A percentile compares a stretch with the other conserved stretches of the same genome.
Evolutionary conservation across 2,113 vertebrate species (phyloP).

Genomic region (Eretmochelys imbricata): DNA sequence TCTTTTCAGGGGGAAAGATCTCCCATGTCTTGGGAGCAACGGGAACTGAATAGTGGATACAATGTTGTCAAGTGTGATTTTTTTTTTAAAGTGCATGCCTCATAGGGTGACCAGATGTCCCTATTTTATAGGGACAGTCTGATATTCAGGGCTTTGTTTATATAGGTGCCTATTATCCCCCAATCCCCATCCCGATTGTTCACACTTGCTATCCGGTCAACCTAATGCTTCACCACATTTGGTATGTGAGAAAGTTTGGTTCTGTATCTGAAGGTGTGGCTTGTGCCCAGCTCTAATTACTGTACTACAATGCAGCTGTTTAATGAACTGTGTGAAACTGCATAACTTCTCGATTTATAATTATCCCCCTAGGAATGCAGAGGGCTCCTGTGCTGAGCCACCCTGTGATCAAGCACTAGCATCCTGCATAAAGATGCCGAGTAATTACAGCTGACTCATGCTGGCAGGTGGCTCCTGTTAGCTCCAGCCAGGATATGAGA

Average conservation of each 20-base stretch:
- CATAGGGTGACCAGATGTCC: neutral
- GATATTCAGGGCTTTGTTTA: neutral
- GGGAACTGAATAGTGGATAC: rapidly evolving
- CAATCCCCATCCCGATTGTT: neutral
- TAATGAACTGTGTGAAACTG: neutral
- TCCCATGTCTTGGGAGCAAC: neutral
- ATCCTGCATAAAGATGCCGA: neutral
- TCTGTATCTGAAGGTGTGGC: neutral
- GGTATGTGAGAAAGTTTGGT: neutral
- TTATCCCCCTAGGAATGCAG: neutral
- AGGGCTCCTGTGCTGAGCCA: neutral
- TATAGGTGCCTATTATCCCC: neutral
- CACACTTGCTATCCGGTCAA: neutral
- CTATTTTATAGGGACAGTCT: neutral
- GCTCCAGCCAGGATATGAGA: rapidly evolving
- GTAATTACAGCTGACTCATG: conserved; percentile 21
- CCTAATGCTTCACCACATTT: neutral
- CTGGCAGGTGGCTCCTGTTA: neutral
- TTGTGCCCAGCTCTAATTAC: neutral
- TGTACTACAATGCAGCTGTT: neutral
- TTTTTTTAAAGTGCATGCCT: neutral
- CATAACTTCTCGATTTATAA: neutral
- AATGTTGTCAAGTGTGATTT: neutral
- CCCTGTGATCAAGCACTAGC: neutral
- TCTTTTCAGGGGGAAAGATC: neutral